These are phyloP conservation scores for Sarcophaga variegata DNA, from an alignment of 2,888 invertebrate genomes.

Conservation along the genomic window DNA sequence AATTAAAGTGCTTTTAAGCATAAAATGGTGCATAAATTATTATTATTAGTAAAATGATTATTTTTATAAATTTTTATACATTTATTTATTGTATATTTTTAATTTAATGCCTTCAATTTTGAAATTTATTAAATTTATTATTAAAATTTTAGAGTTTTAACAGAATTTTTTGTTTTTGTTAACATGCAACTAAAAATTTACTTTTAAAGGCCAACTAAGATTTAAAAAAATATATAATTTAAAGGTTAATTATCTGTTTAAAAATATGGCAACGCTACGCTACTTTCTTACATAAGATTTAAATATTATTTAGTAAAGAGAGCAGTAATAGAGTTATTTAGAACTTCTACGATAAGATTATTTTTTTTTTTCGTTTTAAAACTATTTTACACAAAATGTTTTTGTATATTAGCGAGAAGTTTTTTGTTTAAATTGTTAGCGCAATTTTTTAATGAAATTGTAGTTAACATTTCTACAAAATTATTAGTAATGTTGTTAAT, in stretches of 20 bases:
- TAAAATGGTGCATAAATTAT: conserved; percentile 21
- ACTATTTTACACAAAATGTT: conserved; percentile 1
- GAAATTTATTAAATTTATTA: conserved; percentile 30
- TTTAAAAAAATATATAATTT: not conserved
- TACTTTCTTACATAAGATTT: not conserved
- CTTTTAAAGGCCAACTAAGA: conserved; percentile 34
- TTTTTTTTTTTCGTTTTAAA: not conserved
- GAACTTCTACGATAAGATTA: conserved; percentile 40
- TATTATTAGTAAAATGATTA: not conserved
- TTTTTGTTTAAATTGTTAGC: not conserved
- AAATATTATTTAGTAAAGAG: no score
- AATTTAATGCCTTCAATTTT: conserved; percentile 64
- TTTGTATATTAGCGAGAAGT: conserved; percentile 21
- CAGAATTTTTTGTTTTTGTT: not conserved
- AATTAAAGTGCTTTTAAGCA: conserved; percentile 30
- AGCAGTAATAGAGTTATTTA: not conserved
- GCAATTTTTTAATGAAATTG: conserved; percentile 1
- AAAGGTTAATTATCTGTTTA: not conserved
- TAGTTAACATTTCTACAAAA: not conserved
- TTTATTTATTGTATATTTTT: not conserved
- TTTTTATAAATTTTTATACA: not conserved
- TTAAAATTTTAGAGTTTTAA: not conserved
- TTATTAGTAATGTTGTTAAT: conserved; percentile 8
- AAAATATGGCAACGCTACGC: conserved; percentile 52
- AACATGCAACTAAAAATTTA: conserved; percentile 60